Percentiles rank a stretch among this genome's conserved stretches.
phyloP scores from a whole-genome alignment of 2,113 vertebrate species.

The Haemorhous mexicanus region DNA sequence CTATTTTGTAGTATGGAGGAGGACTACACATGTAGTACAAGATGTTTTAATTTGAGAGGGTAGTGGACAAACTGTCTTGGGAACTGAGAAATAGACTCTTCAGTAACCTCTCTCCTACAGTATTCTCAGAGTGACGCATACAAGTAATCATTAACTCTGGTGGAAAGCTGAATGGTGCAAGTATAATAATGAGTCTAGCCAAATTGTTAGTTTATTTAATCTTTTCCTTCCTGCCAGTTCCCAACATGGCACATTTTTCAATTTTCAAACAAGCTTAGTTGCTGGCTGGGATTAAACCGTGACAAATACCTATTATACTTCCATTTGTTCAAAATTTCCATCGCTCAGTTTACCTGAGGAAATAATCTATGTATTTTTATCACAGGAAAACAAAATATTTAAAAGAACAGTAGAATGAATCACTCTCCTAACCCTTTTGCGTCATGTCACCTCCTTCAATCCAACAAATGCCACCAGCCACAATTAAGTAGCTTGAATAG shows the following conservation, averaged over 20 bases:
- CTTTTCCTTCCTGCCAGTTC: background rate
- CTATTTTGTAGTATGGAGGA: background rate
- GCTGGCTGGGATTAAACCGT: background rate
- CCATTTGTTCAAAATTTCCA: background rate
- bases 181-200: background rate
- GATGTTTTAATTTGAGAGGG: background rate
- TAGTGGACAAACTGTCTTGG: background rate
- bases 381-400: background rate
- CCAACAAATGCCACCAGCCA: background rate
- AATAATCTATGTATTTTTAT: background rate
- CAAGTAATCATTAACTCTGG: constrained; percentile 28
- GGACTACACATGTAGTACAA: background rate
- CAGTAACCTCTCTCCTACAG: background rate
- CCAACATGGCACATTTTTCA: background rate
- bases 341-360: background rate
- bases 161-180: background rate
- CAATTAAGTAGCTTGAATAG: background rate
- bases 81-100: background rate
- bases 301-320: background rate
- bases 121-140: background rate
- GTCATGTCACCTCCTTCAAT: background rate
- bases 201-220: constrained; percentile 3
- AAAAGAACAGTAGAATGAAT: background rate
- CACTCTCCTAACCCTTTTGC: background rate
- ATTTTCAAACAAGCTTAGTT: background rate